Evolutionary conservation across 1,140 invertebrate genomes (phyloP), one percentile per base, ranked within the genome.

Genomic region (Zaprionus davidi): DNA sequence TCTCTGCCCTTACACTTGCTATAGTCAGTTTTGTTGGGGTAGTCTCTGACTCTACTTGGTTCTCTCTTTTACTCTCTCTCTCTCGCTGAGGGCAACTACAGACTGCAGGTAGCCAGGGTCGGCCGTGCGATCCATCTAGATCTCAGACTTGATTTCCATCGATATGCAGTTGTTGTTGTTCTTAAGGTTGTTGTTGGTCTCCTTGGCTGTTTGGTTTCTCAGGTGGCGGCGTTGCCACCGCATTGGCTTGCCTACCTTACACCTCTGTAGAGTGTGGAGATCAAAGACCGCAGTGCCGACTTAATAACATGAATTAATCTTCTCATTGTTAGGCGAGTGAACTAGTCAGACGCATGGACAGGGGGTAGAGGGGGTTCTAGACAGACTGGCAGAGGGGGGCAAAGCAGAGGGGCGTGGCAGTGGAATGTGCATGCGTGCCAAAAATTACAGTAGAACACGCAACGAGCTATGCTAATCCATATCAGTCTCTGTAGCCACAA

Each of bases 291-390:
- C 71, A 70, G 34, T 79, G 85, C 90, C 90, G 90, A 86, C 90
- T 78, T 91, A 91, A 91, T 91, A 91, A 91, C 90, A 91, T 91
- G 90, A 91, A 91, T 91, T 91, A 91, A 91, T 91, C 90, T 91
- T 86, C 76, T 86, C 90, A 88, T 86, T 88, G 88, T 87, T 87
- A 90, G 74, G 68, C 71, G 31, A 66, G 22, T 36, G 28, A 36
- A 28, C 51, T 56, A 66, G 49, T 64, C 15, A 41, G 17, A 26
- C 12, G 26, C 22, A 31, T 12, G 31, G 31, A 44, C 31, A 28
- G 55, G 5, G 57, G 0, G 67, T 55, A 44, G 24, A 24, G 3
- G 31, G 31, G 31, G 9, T 11, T 34, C 31, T 34, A 34, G 41
- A 17, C 41, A 64, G 65, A 62, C 15, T 24, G 65, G 9, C 31